Evolutionary conservation across 1,140 invertebrate genomes (phyloP).

Genomic region (Aricia agestis): DNA sequence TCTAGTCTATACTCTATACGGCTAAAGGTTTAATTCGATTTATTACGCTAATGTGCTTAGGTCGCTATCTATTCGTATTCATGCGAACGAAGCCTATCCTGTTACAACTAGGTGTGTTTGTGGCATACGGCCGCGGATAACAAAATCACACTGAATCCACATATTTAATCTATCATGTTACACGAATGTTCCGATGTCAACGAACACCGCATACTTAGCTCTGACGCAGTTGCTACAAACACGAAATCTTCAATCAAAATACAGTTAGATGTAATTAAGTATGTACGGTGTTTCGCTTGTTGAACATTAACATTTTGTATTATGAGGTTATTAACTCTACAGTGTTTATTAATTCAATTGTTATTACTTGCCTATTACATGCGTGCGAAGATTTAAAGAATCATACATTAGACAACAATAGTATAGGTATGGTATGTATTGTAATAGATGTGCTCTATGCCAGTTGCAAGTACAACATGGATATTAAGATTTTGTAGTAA

Average conservation of each 20-base stretch:
- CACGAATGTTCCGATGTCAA: neutral
- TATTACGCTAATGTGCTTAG: constrained; percentile 1
- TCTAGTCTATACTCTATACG: neutral
- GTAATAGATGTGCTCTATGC: too few relatives aligned
- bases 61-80: neutral
- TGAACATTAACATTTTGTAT: constrained; percentile 7
- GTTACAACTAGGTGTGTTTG: neutral
- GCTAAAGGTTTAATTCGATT: neutral
- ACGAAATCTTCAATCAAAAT: constrained; percentile 9
- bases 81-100: neutral
- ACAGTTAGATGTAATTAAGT: constrained; percentile 9
- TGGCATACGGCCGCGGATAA: neutral
- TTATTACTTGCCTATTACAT: neutral
- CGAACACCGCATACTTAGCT: neutral
- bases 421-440: too few relatives aligned
- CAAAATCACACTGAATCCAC: neutral
- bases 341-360: constrained; percentile 5
- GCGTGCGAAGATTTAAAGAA: too few relatives aligned
- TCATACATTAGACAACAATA: too few relatives aligned
- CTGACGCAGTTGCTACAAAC: constrained; percentile 13
- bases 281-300: constrained; percentile 3
- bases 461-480: too few relatives aligned
- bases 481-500: too few relatives aligned
- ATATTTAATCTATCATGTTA: neutral
- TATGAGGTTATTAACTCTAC: constrained; percentile 4